phyloP scores from a whole-genome alignment of 2,888 invertebrate species.

The Microctonus aethiopoides region DNA sequence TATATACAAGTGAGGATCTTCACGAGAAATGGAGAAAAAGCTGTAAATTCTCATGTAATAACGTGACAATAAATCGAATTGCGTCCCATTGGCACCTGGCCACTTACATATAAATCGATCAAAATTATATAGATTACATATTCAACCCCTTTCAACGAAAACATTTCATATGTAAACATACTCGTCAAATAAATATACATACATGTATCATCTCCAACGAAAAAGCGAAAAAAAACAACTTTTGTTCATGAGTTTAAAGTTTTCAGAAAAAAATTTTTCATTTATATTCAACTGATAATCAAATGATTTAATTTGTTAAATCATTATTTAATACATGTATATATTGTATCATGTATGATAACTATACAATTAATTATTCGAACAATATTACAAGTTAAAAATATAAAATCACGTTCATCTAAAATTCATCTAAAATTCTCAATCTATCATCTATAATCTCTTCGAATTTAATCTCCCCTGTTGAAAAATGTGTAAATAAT shows the following conservation, averaged over 20 bases:
- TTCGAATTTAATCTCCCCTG: background rate
- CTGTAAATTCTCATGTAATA: background rate
- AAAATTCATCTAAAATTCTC: background rate
- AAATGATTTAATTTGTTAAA: too few species aligned
- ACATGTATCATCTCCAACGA: too few species aligned
- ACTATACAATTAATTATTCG: background rate
- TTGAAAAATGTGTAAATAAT: too few species aligned
- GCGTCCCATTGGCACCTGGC: conserved; percentile 14
- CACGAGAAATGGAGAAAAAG: conserved; percentile 8
- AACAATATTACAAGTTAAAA: background rate
- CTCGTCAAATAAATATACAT: background rate
- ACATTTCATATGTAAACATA: background rate
- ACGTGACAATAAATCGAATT: background rate
- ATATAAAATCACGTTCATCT: background rate
- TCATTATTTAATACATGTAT: too few species aligned
- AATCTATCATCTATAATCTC: background rate
- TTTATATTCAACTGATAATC: too few species aligned
- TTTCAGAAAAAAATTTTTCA: too few species aligned
- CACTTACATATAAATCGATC: conserved; percentile 2
- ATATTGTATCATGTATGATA: too few species aligned
- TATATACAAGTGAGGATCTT: background rate
- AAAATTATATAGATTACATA: background rate
- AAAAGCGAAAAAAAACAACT: too few species aligned
- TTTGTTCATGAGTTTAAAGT: too few species aligned
- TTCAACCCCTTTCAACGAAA: background rate